These are phyloP conservation scores for Asobara japonica DNA, from an alignment of 1,140 invertebrate genomes.

Conservation along the genomic window DNA sequence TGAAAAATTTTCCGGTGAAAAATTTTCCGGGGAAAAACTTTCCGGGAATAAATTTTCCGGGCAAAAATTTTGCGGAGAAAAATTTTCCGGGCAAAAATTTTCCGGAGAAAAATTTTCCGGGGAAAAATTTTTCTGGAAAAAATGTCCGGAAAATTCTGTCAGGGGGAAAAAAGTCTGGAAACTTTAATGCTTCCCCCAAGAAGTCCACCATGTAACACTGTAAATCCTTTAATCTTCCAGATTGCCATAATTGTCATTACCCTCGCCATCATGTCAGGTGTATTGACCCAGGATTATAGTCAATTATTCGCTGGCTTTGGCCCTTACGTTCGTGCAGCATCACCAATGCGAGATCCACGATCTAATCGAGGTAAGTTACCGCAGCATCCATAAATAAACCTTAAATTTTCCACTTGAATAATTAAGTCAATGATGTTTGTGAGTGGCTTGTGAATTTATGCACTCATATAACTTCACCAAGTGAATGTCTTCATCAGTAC, in stretches of 20 bases:
- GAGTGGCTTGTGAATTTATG: slow-evolving; percentile 12
- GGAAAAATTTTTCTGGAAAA: too few species aligned
- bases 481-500: slow-evolving; percentile 31
- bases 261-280: slow-evolving; percentile 45
- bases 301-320: slow-evolving; percentile 59
- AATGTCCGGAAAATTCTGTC: too few species aligned
- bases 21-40: too few species aligned
- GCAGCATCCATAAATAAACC: slow-evolving; percentile 10
- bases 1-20: too few species aligned
- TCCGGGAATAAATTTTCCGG: too few species aligned
- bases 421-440: slow-evolving; percentile 25
- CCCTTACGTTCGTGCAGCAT: slow-evolving; percentile 45
- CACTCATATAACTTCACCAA: slow-evolving; percentile 5
- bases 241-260: slow-evolving; percentile 50
- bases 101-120: too few species aligned
- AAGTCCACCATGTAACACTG: background rate
- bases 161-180: too few species aligned
- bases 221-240: slow-evolving; percentile 36
- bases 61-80: too few species aligned
- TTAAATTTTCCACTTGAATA: slow-evolving; percentile 19
- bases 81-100: too few species aligned
- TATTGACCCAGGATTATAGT: slow-evolving; percentile 54
- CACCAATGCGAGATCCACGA: slow-evolving; percentile 57
- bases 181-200: too few species aligned
- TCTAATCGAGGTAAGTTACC: slow-evolving; percentile 54